phyloP scores from a whole-genome alignment of 2,888 invertebrate species.

The Adineta ricciae region DNA sequence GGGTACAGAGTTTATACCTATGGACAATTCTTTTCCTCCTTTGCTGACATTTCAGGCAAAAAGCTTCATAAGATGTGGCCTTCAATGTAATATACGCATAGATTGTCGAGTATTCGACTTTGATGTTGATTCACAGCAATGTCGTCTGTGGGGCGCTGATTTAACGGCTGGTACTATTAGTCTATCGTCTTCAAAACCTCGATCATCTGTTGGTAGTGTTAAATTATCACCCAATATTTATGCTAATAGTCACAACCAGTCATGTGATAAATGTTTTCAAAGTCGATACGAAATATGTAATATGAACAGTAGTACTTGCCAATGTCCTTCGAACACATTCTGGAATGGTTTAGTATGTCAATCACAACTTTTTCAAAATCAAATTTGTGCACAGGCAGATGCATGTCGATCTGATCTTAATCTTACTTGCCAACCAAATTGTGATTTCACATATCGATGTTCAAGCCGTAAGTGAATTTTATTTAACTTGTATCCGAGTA shows the following conservation, averaged over 20 bases:
- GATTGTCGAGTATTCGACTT: background rate
- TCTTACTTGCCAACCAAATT: background rate
- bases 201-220: background rate
- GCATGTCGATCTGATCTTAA: background rate
- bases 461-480: background rate
- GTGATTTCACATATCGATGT: background rate
- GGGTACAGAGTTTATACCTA: background rate
- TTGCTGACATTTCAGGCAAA: background rate
- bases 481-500: no score
- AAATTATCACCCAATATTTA: background rate
- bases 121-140: background rate
- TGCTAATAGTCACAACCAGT: background rate
- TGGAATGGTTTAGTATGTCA: background rate
- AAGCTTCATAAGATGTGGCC: background rate
- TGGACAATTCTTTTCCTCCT: background rate
- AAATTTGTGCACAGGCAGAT: background rate
- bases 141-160: background rate
- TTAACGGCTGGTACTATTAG: background rate
- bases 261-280: background rate
- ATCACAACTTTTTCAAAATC: background rate
- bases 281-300: background rate
- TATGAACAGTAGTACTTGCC: background rate
- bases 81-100: background rate
- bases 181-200: background rate
- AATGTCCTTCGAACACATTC: background rate